Conservation (phyloP, 2,888 invertebrate species). For the Encarsia formosa region DNA sequence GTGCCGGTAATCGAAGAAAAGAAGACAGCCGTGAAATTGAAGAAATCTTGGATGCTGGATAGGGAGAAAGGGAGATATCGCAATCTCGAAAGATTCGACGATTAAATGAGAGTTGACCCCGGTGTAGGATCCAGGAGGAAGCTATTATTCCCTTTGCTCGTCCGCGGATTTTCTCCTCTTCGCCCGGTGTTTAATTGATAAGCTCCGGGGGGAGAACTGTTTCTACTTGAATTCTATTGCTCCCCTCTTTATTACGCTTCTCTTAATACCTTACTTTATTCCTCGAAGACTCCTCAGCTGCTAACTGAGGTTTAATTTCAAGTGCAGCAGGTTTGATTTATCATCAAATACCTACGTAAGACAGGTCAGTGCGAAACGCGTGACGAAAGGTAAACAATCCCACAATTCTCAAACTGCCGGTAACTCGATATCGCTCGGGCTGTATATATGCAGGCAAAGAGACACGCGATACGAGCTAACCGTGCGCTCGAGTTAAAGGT, state of each 20-base stretch:
- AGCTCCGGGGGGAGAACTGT: slow-evolving; percentile 20
- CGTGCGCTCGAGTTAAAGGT: too few relatives aligned
- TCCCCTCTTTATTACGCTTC: neutral
- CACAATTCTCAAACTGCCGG: too few relatives aligned
- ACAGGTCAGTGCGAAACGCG: too few relatives aligned
- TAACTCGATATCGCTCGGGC: too few relatives aligned
- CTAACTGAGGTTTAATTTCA: too few relatives aligned
- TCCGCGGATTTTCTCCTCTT: neutral
- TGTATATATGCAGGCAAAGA: too few relatives aligned
- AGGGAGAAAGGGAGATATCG: slow-evolving; percentile 4
- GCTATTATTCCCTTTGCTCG: slow-evolving; percentile 6
- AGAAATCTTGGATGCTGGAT: slow-evolving; percentile 39
- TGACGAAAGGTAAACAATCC: too few relatives aligned
- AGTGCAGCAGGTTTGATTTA: too few relatives aligned
- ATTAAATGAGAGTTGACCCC: slow-evolving; percentile 25
- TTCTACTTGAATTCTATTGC: slow-evolving; percentile 18
- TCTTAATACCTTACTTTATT: neutral
- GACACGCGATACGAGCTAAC: too few relatives aligned
- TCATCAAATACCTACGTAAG: too few relatives aligned
- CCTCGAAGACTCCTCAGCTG: too few relatives aligned
- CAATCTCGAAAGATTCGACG: slow-evolving; percentile 21
- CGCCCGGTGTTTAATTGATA: slow-evolving; percentile 24
- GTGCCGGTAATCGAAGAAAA: slow-evolving; percentile 46
- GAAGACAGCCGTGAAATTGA: slow-evolving; percentile 46
- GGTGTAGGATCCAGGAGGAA: neutral